Evolutionary conservation across 2,797 vertebrate species (phyloP).

Genomic region (Percopsis omiscomaycus): DNA sequence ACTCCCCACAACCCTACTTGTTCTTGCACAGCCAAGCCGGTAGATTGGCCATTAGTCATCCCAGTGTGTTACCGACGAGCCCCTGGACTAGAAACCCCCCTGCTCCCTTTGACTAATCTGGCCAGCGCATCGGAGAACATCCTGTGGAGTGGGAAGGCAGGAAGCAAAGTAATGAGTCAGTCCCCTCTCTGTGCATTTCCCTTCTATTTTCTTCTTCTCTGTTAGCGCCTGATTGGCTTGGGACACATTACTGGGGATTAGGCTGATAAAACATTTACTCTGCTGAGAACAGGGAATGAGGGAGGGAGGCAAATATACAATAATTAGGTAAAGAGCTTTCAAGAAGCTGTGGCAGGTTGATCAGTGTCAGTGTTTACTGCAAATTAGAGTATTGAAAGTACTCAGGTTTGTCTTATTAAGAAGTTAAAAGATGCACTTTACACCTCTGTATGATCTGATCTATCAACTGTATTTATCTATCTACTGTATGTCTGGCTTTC

Average conservation of each 20-base stretch:
- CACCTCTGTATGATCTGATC: too few relatives aligned
- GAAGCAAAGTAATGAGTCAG: constrained; percentile 11
- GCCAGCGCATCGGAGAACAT: not conserved
- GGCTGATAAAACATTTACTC: constrained; percentile 39
- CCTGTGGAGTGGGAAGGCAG: constrained; percentile 3
- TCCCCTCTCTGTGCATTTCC: not conserved
- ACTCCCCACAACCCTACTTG: too few relatives aligned
- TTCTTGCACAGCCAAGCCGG: not conserved
- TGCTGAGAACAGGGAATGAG: constrained; percentile 11
- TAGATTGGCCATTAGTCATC: not conserved
- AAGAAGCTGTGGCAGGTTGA: too few relatives aligned
- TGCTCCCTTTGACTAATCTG: not conserved
- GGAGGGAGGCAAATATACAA: not conserved
- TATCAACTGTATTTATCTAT: not conserved
- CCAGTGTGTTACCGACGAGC: not conserved
- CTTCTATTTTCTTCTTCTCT: constrained; percentile 8
- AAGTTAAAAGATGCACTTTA: too few relatives aligned
- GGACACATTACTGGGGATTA: constrained; percentile 30
- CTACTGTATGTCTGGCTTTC: not conserved
- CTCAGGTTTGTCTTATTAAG: too few relatives aligned
- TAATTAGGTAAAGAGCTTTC: too few relatives aligned
- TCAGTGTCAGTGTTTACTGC: too few relatives aligned
- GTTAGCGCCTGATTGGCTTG: constrained; percentile 28
- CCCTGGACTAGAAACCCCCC: not conserved
- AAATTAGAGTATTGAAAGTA: too few relatives aligned